Conservation (phyloP, 2,113 vertebrate species). For the Eidolon helvum region DNA sequence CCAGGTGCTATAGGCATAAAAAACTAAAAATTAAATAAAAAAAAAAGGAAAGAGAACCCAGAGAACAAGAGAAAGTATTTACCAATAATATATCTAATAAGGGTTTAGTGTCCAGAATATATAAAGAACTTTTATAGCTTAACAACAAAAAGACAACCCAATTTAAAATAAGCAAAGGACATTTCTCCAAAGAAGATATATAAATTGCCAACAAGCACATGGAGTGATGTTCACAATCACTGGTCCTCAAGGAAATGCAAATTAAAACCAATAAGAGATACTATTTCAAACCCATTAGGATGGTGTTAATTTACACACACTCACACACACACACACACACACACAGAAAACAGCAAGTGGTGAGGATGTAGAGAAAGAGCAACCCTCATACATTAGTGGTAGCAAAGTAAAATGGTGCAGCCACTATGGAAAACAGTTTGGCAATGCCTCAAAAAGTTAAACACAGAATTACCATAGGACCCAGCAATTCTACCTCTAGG, state of each 20-base stretch:
- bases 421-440: neutral
- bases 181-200: neutral
- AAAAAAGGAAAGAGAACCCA: neutral
- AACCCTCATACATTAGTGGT: neutral
- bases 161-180: neutral
- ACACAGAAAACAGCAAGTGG: neutral
- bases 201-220: neutral
- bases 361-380: neutral
- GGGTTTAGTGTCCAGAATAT: neutral
- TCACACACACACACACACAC: neutral
- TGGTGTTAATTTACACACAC: neutral
- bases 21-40: too few relatives aligned
- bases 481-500: neutral
- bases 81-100: neutral
- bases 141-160: neutral
- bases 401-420: neutral
- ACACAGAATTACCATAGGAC: neutral
- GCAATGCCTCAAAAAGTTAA: conserved; percentile 17
- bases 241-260: neutral
- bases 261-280: neutral
- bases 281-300: neutral
- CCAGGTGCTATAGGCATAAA: too few relatives aligned
- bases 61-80: neutral
- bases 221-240: neutral
- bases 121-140: neutral